These are phyloP conservation scores for Melanotaenia trifasciata DNA, from an alignment of 2,797 vertebrate genomes.

Conservation along the genomic window DNA sequence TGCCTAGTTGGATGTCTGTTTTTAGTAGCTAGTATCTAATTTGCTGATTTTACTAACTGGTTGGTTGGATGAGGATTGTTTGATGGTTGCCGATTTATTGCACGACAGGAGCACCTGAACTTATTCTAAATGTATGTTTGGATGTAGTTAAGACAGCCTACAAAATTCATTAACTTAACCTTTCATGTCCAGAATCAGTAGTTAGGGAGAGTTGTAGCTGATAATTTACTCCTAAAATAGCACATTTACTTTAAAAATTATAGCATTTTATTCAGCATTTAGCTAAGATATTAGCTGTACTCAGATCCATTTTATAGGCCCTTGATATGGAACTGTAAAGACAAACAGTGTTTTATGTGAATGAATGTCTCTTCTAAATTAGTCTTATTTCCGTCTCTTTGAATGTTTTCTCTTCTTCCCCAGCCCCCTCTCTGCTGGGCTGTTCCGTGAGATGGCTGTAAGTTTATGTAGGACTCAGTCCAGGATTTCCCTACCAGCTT, in stretches of 20 bases:
- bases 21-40: neutral
- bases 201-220: neutral
- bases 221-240: neutral
- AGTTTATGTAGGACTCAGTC: constrained; percentile 96
- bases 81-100: neutral
- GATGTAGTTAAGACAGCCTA: neutral
- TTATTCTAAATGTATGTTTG: neutral
- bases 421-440: constrained; percentile 54
- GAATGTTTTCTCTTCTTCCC: constrained; percentile 12
- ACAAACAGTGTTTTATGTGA: neutral
- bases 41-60: neutral
- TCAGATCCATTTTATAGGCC: neutral
- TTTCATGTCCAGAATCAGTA: no score
- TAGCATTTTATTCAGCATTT: neutral
- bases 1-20: neutral
- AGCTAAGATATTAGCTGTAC: neutral
- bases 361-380: constrained; percentile 1
- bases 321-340: neutral
- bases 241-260: no score
- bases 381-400: constrained; percentile 19
- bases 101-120: neutral
- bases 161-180: neutral
- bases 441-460: constrained; percentile 94
- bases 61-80: neutral
- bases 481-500: constrained; percentile 94